These are phyloP conservation scores for Acrocephalus arundinaceus DNA, from an alignment of 2,113 vertebrate genomes.

Conservation along the genomic window DNA sequence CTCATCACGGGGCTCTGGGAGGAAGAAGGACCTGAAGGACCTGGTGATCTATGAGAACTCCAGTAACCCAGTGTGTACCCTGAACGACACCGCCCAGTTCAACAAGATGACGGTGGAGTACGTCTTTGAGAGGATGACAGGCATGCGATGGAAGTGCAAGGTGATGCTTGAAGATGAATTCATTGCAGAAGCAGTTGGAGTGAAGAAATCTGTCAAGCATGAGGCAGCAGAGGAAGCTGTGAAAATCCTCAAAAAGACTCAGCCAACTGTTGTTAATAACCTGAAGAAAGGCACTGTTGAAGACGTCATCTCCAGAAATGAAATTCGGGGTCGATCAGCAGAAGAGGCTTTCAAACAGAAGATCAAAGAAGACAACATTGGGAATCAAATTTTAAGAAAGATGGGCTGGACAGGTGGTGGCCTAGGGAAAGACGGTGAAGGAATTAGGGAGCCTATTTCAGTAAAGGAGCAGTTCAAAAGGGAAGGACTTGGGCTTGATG, in stretches of 20 bases:
- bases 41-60: constrained; percentile 91
- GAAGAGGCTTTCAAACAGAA: constrained; percentile 87
- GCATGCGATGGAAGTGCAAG: constrained; percentile 91
- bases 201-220: constrained; percentile 93
- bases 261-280: constrained; percentile 93
- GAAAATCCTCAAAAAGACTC: constrained; percentile 87
- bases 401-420: constrained; percentile 98
- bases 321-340: constrained; percentile 86
- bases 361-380: constrained; percentile 97
- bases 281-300: constrained; percentile 83
- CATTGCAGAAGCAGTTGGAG: constrained; percentile 87
- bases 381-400: constrained; percentile 94
- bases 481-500: constrained; percentile 90
- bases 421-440: constrained; percentile 90
- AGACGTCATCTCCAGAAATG: constrained; percentile 91
- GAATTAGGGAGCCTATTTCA: constrained; percentile 91
- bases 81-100: constrained; percentile 95
- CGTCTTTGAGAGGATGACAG: constrained; percentile 85
- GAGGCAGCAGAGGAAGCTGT: constrained; percentile 91
- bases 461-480: constrained; percentile 96
- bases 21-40: constrained; percentile 87
- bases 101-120: constrained; percentile 94
- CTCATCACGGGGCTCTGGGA: constrained; percentile 67
- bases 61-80: constrained; percentile 88
- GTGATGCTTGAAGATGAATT: constrained; percentile 91